Evolutionary conservation across 2,113 vertebrate species (phyloP), one percentile per base, ranked within the genome.

Genomic region (Gambusia affinis): DNA sequence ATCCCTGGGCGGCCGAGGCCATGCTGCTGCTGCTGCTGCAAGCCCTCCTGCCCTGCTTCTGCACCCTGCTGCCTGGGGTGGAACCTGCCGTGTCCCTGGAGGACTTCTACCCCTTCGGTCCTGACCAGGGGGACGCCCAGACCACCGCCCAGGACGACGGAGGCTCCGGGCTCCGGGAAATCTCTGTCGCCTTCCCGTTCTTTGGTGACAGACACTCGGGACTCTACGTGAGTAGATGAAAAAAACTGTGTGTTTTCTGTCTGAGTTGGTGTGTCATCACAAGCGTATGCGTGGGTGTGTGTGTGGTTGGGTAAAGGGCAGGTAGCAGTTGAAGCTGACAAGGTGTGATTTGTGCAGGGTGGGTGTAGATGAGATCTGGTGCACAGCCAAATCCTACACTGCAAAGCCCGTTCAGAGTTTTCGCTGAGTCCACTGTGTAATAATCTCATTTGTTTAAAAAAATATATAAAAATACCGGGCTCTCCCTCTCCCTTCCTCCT

Each of bases 61-160:
- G 88, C 80, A 85, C 81, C 75, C 88, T 94, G 83, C 90, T 86
- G 86, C 83, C 82, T 37, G 33, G 79, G 67, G 90, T 91, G 80
- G 85, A 90, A 57, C 86, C 85, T 0, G 92, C 94, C 31, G 96
- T 98, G 83, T 94, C 96, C 37, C 92, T 98, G 64, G 90, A 95
- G 35, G 96, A 97, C 69, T 98, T 99, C 91, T 99, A 98, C 91
- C 96, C 97, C 27, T 98, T 97, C 83, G 97, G 97, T 29, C 77
- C 37, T 75, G 92, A 95, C 73, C 68, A 84, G 71, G 95, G 94
- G 60, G 95, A 95, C 90, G 87, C 94, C 10, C 93, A 94, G 92
- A 98, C 97, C 72, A 90, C 92, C 29, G 93, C 94, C 78, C 97
- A 97, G 93, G 98, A 98, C 85, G 98, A 99, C 84, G 98, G 98